Conservation (phyloP, 23 tunicate genomes). For the Halocynthia aurantium region DNA sequence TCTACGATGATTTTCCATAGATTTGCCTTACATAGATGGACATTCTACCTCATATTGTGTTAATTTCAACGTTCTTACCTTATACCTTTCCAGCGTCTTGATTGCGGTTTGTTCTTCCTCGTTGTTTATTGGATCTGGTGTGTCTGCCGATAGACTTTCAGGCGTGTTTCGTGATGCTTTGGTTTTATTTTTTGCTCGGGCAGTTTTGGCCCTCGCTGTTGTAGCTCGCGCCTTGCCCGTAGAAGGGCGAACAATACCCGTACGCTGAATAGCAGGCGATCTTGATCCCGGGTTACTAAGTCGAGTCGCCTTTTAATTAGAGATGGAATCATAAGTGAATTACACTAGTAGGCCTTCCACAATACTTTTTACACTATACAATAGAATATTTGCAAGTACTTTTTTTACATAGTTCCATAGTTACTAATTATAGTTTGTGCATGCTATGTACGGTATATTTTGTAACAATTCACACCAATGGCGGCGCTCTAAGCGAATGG, state of each 20-base stretch:
- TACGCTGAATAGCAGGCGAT: constrained; percentile 6
- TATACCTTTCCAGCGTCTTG: constrained; percentile 7
- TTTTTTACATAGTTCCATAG: too few relatives aligned
- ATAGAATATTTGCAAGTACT: too few relatives aligned
- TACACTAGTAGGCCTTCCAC: too few relatives aligned
- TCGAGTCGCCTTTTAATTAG: not conserved
- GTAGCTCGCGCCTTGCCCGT: constrained; percentile 12
- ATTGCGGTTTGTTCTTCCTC: not conserved
- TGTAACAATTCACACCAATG: not conserved
- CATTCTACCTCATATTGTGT: not conserved
- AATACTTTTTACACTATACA: too few relatives aligned
- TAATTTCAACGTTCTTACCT: constrained; percentile 1
- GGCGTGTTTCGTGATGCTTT: not conserved
- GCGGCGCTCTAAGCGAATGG: not conserved
- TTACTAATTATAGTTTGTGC: too few relatives aligned
- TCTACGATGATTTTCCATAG: too few relatives aligned
- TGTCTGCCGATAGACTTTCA: not conserved
- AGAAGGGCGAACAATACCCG: constrained; percentile 26
- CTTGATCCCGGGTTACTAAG: not conserved
- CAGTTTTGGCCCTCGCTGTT: constrained; percentile 7
- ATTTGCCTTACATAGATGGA: too few relatives aligned
- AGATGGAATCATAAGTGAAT: too few relatives aligned
- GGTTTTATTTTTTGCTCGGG: constrained; percentile 5
- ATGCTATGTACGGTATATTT: too few relatives aligned
- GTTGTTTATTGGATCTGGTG: not conserved